Percentiles rank a stretch among this genome's conserved stretches.
Evolutionary conservation across 2,888 invertebrate species (phyloP).

Genomic region (Mimachlamys varia): DNA sequence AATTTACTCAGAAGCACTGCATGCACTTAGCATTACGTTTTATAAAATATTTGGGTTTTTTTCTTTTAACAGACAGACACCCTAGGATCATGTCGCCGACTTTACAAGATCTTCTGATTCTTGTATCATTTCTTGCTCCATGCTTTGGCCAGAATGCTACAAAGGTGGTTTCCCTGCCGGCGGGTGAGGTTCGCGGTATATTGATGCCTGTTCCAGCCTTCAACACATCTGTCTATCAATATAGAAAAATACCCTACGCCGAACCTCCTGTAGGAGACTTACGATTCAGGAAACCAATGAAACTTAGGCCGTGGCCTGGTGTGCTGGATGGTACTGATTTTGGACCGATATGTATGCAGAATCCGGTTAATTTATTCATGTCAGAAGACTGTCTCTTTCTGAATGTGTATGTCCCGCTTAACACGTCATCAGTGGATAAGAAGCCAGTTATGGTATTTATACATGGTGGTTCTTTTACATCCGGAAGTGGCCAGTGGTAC

Average conservation of each 20-base stretch:
- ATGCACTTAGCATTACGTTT: too few species aligned
- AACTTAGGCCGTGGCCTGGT: neutral
- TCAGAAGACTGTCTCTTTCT: slow-evolving; percentile 6
- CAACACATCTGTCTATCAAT: neutral
- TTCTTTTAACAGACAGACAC: neutral
- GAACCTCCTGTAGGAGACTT: neutral
- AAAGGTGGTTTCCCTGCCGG: neutral
- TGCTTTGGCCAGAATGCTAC: neutral
- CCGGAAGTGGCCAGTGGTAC: neutral
- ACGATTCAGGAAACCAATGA: neutral
- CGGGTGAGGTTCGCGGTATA: neutral
- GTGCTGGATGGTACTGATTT: neutral
- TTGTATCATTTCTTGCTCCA: neutral
- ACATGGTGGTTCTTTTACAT: neutral
- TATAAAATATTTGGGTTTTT: too few species aligned
- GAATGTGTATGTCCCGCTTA: neutral
- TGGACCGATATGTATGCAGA: slow-evolving; percentile 4
- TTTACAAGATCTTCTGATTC: neutral
- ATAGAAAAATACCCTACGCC: neutral
- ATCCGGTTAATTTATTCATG: neutral
- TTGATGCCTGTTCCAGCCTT: neutral
- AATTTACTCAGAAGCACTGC: too few species aligned
- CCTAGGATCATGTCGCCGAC: neutral
- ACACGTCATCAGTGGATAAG: neutral
- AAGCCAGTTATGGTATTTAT: neutral